Evolutionary conservation across 2,113 vertebrate species (phyloP), one percentile per base, ranked within the genome.

Genomic region (Vidua macroura): DNA sequence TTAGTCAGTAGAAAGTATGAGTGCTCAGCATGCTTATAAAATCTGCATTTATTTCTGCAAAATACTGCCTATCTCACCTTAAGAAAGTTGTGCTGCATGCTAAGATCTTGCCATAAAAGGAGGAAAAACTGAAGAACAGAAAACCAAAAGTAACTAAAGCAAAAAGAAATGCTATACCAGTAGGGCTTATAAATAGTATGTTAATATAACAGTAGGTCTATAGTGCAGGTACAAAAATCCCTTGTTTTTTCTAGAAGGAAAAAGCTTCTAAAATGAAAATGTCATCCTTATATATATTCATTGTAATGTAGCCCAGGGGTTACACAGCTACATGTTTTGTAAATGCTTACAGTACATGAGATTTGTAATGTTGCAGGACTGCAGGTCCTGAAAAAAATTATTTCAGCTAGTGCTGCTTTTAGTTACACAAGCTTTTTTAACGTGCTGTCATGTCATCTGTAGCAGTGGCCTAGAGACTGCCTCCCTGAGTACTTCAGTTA

Each of bases 211-310:
- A 18, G 77, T 53, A 56, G 13, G 13, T 75, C 27, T 83, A 4
- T 58, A 55, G 33, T 74, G 31, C 30, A 62, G 41, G 33, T 88
- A 46, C 12, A 55, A 35, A 86, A 83, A 55, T 17, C 23, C 20
- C 46, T 66, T 9, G 30, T 70, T 33, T 74, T 74, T 86, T 94
- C 52, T 59, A 30, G 60, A 80, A 70, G 37, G 25, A 77, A 63
- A 74, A 88, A 13, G 7, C 63, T 93, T 93, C 51, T 80, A 33
- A 83, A 94, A 63, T 74, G 33, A 88, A 92, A 88, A 90, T 77
- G 63, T 51, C 63, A 59, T 92, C 27, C 20, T 9, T 93, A 12
- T 69, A 44, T 90, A 19, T 86, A 83, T 90, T 93, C 28, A 33
- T 31, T 53, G 37, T 69, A 77, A 39, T 33, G 35, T 77, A 77